These are phyloP conservation scores for Rotaria magnacalcarata DNA, from an alignment of 2,888 invertebrate genomes.

Conservation along the genomic window DNA sequence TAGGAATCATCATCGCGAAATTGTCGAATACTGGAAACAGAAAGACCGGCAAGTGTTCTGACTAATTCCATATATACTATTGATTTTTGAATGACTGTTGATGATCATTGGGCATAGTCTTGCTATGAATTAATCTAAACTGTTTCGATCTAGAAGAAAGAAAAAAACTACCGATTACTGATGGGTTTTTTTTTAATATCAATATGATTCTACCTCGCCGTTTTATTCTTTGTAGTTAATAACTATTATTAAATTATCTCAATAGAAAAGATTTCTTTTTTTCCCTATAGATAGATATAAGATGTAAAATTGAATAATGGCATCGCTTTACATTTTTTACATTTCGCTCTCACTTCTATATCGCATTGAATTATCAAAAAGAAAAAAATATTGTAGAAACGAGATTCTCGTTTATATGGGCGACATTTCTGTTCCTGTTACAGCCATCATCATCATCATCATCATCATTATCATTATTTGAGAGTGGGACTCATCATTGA, in stretches of 20 bases:
- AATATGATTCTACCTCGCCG: background rate
- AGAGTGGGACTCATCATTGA: background rate
- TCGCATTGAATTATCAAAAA: background rate
- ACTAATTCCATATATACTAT: slow-evolving; percentile 8
- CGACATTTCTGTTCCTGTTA: slow-evolving; percentile 6
- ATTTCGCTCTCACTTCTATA: background rate
- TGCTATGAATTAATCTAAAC: background rate
- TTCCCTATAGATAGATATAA: background rate
- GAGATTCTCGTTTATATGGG: background rate
- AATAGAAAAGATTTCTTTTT: background rate
- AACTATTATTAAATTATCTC: background rate
- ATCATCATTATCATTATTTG: background rate
- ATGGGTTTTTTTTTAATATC: too few relatives aligned
- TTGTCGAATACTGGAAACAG: slow-evolving; percentile 38
- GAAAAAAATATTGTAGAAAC: background rate
- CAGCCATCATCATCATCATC: background rate
- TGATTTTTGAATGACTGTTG: background rate
- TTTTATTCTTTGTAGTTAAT: background rate
- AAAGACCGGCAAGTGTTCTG: slow-evolving; percentile 2
- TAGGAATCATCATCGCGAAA: slow-evolving; percentile 45
- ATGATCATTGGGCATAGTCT: slow-evolving; percentile 19
- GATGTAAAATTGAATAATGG: background rate
- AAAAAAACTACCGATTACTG: background rate
- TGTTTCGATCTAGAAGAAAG: background rate
- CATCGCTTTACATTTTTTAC: background rate